A percentile compares a stretch with the other conserved stretches of the same genome.
phyloP scores from a whole-genome alignment of 2,888 invertebrate species.

The Coenonympha glycerion region DNA sequence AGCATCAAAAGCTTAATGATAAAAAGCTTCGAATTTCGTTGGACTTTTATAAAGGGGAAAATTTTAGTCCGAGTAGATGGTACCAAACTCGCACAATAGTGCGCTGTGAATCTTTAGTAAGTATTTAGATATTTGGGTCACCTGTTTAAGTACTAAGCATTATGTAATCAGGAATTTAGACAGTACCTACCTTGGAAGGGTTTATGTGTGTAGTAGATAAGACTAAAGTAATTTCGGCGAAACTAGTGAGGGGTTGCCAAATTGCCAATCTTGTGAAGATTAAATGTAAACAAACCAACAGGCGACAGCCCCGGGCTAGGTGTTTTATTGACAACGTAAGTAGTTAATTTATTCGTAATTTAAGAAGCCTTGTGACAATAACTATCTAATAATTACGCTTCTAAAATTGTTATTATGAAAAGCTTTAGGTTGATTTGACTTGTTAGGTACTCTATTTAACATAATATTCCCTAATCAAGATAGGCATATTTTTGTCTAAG shows the following conservation, averaged over 20 bases:
- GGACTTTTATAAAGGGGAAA: not conserved
- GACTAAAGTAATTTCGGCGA: constrained; percentile 6
- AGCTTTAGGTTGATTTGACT: too few species aligned
- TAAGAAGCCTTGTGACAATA: not conserved
- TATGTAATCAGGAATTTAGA: not conserved
- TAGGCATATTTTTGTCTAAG: too few species aligned
- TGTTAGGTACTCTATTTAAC: too few species aligned
- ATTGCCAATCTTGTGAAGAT: constrained; percentile 7
- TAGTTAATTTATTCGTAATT: not conserved
- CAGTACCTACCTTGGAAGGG: not conserved
- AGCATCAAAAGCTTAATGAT: too few species aligned
- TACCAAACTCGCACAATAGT: too few species aligned
- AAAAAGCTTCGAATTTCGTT: not conserved
- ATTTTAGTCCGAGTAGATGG: too few species aligned
- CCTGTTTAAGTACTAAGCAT: not conserved
- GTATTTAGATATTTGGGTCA: not conserved
- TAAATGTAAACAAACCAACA: constrained; percentile 5
- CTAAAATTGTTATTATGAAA: too few species aligned
- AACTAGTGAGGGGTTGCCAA: not conserved
- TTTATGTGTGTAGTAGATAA: constrained; percentile 2
- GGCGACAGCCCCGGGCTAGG: not conserved
- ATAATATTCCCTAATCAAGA: too few species aligned
- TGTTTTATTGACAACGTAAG: not conserved
- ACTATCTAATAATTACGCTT: too few species aligned
- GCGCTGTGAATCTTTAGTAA: not conserved